Conservation (phyloP, 2,888 invertebrate genomes). For the Branchipolynoe longqiensis region DNA sequence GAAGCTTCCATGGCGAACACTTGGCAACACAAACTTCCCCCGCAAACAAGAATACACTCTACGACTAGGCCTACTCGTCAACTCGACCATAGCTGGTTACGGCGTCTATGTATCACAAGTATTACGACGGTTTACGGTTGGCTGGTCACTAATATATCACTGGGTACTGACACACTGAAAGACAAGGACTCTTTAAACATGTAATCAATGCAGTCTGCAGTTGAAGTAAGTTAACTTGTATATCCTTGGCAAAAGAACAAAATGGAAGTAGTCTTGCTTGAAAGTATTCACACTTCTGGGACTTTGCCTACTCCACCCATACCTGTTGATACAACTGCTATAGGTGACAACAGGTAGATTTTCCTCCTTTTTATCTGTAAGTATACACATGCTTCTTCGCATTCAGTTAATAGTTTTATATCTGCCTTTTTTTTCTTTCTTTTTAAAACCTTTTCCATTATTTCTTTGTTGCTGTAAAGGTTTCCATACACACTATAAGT, state of each 20-base stretch:
- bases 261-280: neutral
- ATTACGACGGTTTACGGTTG: slow-evolving; percentile 30
- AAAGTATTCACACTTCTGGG: neutral
- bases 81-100: slow-evolving; percentile 2
- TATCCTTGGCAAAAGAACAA: neutral
- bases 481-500: too few relatives aligned
- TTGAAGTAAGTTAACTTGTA: neutral
- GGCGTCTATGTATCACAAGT: neutral
- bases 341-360: too few relatives aligned
- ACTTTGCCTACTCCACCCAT: neutral
- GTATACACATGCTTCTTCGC: too few relatives aligned
- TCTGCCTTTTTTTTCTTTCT: too few relatives aligned
- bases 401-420: too few relatives aligned
- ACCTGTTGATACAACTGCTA: too few relatives aligned
- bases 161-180: slow-evolving; percentile 17
- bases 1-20: neutral
- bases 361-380: too few relatives aligned
- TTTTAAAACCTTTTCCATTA: too few relatives aligned
- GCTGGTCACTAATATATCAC: slow-evolving; percentile 24
- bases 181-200: slow-evolving; percentile 13
- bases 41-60: neutral
- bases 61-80: neutral
- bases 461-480: too few relatives aligned
- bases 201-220: neutral
- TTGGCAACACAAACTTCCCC: neutral